Evolutionary conservation across 2,113 vertebrate genomes (phyloP), one percentile per base, ranked within the genome.

Genomic region (Eurystomus gularis): DNA sequence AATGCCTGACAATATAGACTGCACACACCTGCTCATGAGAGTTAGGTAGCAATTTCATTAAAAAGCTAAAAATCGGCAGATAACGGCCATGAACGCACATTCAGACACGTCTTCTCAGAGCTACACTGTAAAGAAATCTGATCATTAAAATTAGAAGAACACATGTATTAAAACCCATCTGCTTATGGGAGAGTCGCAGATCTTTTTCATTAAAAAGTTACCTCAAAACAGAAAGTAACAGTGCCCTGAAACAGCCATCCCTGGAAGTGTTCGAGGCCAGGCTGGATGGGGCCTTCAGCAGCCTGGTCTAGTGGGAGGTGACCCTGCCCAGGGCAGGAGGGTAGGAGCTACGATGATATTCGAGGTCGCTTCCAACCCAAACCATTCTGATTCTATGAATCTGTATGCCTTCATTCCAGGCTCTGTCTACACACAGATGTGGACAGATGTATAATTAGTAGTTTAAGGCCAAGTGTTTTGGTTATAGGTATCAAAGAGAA

Each of bases 71-170:
- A n/a, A 44, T 18, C 2, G 1, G 52, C 28, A 76, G 57, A 46
- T 46, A 42, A n/a, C 0, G 4, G 33, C 24, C 20, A 10, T 0
- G 0, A 75, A 62, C 8, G 48, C 12, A 25, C 44, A 61, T 44
- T 58, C 35, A 51, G 62, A 42, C 24, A 55, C 1, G 3, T 26
- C 35, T 52, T 61, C 49, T 78, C 72, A 37, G 55, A 76, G 24
- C 15, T 24, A 19, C n/a, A 54, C 82, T 87, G 79, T 71, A 62
- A 93, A 85, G n/a, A 78, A 66, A 71, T 2, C 25, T 84, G n/a
- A 40, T n/a, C 51, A 54, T 76, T 55, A 40, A 62, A 79, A 64
- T 28, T 25, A 51, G 26, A 87, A 58, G 8, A 85, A 3, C 6
- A 52, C 1, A 1, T 4, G 6, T 31, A 75, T 11, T 35, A 58